These are phyloP conservation scores for Musca domestica DNA, from an alignment of 1,140 invertebrate genomes.

Conservation along the genomic window DNA sequence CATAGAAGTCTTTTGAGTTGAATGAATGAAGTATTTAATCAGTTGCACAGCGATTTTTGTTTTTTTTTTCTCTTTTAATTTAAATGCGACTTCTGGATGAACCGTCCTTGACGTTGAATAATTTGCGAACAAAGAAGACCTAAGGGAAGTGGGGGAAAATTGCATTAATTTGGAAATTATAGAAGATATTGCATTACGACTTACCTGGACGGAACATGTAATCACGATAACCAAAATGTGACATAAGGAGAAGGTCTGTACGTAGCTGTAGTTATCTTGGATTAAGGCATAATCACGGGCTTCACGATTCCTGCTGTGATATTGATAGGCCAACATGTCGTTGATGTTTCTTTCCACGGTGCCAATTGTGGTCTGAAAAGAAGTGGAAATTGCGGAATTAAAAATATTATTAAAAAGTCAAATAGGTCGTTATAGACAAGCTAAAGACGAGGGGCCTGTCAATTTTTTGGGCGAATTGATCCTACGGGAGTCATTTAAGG, in stretches of 20 bases:
- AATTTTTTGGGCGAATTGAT: too few relatives aligned
- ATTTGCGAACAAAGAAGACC: constrained; percentile 84
- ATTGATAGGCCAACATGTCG: constrained; percentile 79
- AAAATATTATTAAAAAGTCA: too few relatives aligned
- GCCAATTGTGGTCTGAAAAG: constrained; percentile 67
- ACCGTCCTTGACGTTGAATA: constrained; percentile 73
- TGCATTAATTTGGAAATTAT: too few relatives aligned
- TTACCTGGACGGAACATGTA: constrained; percentile 61
- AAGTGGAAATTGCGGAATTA: too few relatives aligned
- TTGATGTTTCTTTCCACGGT: constrained; percentile 82
- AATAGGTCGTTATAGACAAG: too few relatives aligned
- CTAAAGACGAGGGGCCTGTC: too few relatives aligned
- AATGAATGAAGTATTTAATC: not conserved
- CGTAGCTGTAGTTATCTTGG: constrained; percentile 79
- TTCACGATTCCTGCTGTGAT: constrained; percentile 73
- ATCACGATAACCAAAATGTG: constrained; percentile 80
- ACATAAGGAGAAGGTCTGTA: constrained; percentile 80
- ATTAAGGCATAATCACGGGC: constrained; percentile 79
- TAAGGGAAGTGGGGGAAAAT: constrained; percentile 56
- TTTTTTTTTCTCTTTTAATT: not conserved
- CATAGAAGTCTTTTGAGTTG: constrained; percentile 9
- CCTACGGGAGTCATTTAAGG: too few relatives aligned
- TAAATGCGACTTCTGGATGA: constrained; percentile 47
- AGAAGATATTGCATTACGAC: too few relatives aligned
- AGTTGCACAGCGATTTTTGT: too few relatives aligned